phyloP scores from a whole-genome alignment of 2,888 invertebrate genomes.

The Leptopilina myrica region DNA sequence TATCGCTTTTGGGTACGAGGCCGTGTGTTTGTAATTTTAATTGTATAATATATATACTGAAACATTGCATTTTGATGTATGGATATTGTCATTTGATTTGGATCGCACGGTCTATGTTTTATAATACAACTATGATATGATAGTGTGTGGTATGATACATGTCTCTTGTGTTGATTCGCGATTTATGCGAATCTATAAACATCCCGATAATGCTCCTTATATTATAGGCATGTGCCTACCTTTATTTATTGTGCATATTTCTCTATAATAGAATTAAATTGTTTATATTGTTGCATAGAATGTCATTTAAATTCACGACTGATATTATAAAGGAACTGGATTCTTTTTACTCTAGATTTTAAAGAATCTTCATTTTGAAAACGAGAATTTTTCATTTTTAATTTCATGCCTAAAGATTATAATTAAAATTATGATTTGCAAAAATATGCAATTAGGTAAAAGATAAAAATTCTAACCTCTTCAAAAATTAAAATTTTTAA shows the following conservation, averaged over 20 bases:
- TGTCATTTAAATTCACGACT: slow-evolving; percentile 8
- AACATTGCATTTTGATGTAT: slow-evolving; percentile 8
- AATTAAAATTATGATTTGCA: too few relatives aligned
- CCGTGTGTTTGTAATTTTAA: slow-evolving; percentile 23
- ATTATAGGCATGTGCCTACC: slow-evolving; percentile 12
- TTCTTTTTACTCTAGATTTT: not conserved
- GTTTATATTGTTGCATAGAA: not conserved
- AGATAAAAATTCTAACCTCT: too few relatives aligned
- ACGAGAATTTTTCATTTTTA: not conserved
- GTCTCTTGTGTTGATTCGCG: slow-evolving; percentile 17
- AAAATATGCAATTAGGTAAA: too few relatives aligned
- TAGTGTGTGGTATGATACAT: slow-evolving; percentile 8
- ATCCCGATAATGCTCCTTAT: slow-evolving; percentile 28
- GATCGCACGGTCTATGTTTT: not conserved
- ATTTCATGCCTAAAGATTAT: too few relatives aligned
- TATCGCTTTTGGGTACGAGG: slow-evolving; percentile 32
- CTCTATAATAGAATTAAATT: slow-evolving; percentile 11
- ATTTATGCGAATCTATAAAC: slow-evolving; percentile 31
- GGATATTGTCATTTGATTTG: slow-evolving; percentile 22
- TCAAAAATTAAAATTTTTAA: too few relatives aligned
- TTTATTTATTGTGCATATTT: slow-evolving; percentile 36
- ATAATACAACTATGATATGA: not conserved
- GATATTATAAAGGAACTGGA: not conserved
- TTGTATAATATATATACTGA: not conserved
- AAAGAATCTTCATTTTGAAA: not conserved